Base-by-base conservation (phyloP, 2,797 vertebrate genomes). In the Chelidonichthys spinosus region DNA sequence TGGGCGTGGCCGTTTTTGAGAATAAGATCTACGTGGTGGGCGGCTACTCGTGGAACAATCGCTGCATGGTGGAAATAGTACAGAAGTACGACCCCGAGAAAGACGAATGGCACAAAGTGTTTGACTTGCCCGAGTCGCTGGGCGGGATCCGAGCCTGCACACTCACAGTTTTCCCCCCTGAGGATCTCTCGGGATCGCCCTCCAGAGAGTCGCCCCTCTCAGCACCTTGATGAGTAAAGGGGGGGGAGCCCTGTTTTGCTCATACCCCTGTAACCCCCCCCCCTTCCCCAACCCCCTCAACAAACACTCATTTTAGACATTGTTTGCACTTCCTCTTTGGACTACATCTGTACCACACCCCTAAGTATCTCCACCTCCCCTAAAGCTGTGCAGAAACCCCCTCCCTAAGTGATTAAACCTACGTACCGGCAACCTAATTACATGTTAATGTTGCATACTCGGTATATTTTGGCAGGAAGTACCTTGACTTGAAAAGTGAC, bases 21-120 rank as follows among this genome's bases (percentile, higher is more conserved):
- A 98, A 96, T 84, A 98, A 97, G 93, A 98, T 99, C 91, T 99
- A 99, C 52, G 98, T 99, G 87, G 98, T 99, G 84, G 98, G 98
- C 65, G 98, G 98, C 50, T 99, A 99, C 93, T 99, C 98, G 0
- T 99, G 98, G 98, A 99, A 99, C 95, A 99, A 99, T 93, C 97
- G 98, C 42, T 99, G 98, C 87, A 99, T 99, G 98, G 98, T 99
- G 86, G 98, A 99, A 94, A 99, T 99, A 81, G 98, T 99, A 79
- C 98, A 99, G 93, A 98, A 98, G 87, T 99, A 99, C 9, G 98
- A 99, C 87, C 98, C 98, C 0, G 98, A 99, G 81, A 97, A 97
- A 88, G 97, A 99, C 85, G 97, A 99, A 89, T 99, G 98, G 98
- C 97, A 98, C 93, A 99, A 98, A 92, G 98, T 99, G 14, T 99